Conservation (phyloP, 2,888 invertebrate genomes). For the Neoitamus cyanurus region DNA sequence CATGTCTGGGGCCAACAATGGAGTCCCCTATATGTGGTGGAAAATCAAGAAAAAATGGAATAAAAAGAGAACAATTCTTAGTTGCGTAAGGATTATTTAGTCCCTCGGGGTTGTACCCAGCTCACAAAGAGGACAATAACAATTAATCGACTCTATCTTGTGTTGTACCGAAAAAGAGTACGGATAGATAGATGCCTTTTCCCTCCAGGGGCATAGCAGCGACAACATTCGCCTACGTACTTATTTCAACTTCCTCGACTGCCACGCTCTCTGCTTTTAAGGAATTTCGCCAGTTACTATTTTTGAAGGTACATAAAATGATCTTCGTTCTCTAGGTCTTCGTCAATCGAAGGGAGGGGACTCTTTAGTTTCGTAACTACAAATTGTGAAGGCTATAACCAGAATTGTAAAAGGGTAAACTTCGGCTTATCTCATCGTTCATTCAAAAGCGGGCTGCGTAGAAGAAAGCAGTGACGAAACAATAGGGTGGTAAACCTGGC, state of each 20-base stretch:
- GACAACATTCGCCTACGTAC: background rate
- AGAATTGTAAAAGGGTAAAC: too few species aligned
- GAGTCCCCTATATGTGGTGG: background rate
- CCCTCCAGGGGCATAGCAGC: background rate
- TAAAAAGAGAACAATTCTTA: background rate
- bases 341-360: too few species aligned
- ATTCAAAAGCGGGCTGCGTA: too few species aligned
- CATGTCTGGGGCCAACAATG: constrained; percentile 6
- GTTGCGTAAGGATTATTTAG: constrained; percentile 36
- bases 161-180: background rate
- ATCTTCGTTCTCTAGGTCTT: too few species aligned
- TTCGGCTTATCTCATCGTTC: too few species aligned
- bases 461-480: too few species aligned
- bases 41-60: constrained; percentile 2
- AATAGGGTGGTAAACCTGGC: too few species aligned
- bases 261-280: background rate
- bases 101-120: background rate
- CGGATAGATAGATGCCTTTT: background rate
- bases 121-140: constrained; percentile 23
- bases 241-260: constrained; percentile 6
- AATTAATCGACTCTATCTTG: constrained; percentile 37
- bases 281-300: background rate
- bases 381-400: too few species aligned
- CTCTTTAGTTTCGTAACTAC: too few species aligned
- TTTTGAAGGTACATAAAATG: too few species aligned